These are phyloP conservation scores for Tetragnatha montana DNA, from an alignment of 2,888 invertebrate genomes.

Conservation along the genomic window DNA sequence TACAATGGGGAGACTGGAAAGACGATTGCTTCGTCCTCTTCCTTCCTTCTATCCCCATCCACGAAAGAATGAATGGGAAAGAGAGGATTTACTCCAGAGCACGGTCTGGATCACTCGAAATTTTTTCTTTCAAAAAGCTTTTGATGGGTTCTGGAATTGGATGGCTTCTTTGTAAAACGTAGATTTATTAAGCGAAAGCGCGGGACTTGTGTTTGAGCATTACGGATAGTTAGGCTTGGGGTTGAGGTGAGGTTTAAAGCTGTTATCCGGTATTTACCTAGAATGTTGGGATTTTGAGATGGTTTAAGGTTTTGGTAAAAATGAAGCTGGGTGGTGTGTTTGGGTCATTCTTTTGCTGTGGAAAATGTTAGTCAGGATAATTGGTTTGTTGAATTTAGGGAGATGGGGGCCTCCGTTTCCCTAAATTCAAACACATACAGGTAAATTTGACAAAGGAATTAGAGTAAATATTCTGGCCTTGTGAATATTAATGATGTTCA, in stretches of 20 bases:
- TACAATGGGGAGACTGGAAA: conserved; percentile 44
- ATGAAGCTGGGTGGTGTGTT: too few relatives aligned
- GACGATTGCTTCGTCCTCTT: conserved; percentile 45
- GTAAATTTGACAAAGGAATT: too few relatives aligned
- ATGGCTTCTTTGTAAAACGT: conserved; percentile 11
- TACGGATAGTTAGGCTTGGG: background rate
- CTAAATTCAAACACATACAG: too few relatives aligned
- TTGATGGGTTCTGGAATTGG: conserved; percentile 46
- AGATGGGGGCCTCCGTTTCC: too few relatives aligned
- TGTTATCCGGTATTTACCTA: background rate
- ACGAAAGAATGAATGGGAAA: conserved; percentile 12
- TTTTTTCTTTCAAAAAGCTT: conserved; percentile 26
- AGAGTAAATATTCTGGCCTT: too few relatives aligned
- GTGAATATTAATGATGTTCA: too few relatives aligned
- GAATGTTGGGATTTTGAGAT: too few relatives aligned
- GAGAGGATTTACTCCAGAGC: conserved; percentile 34
- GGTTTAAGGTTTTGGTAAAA: too few relatives aligned
- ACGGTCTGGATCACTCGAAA: conserved; percentile 32
- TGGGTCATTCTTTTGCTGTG: too few relatives aligned
- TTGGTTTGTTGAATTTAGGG: too few relatives aligned
- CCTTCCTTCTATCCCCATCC: conserved; percentile 29
- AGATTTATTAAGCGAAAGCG: background rate
- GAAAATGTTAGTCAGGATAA: too few relatives aligned
- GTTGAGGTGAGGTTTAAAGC: background rate
- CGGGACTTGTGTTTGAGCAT: background rate